These are phyloP conservation scores for Leptoclinus maculatus DNA, from an alignment of 2,797 vertebrate species.

Conservation along the genomic window DNA sequence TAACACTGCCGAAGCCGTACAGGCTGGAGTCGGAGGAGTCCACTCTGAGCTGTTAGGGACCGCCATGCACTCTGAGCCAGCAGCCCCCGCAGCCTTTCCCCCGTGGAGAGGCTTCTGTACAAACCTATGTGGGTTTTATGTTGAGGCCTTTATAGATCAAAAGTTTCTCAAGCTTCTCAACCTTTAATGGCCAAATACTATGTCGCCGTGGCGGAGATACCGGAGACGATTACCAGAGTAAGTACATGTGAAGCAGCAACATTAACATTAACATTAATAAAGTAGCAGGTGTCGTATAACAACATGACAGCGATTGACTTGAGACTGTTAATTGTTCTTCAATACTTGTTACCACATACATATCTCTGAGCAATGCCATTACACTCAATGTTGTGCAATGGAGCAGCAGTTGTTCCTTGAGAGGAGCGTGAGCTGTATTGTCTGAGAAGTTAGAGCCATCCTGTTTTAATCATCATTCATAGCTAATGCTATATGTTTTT, in stretches of 20 bases:
- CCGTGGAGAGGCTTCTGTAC: constrained; percentile 12
- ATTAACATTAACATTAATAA: neutral
- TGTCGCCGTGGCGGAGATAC: neutral
- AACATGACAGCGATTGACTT: constrained; percentile 16
- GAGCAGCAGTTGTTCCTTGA: neutral
- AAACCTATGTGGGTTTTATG: constrained; percentile 25
- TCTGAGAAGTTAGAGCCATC: neutral
- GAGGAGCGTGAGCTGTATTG: neutral
- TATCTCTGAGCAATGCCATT: neutral
- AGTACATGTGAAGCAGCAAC: constrained; percentile 6
- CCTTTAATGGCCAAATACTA: constrained; percentile 15
- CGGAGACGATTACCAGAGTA: neutral
- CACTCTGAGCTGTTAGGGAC: constrained; percentile 30
- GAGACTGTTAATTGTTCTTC: constrained; percentile 22
- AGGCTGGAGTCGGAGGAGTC: constrained; percentile 21
- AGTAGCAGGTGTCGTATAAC: constrained; percentile 3
- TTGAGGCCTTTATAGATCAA: constrained; percentile 20
- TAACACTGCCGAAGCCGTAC: constrained; percentile 42
- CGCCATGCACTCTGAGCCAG: constrained; percentile 24
- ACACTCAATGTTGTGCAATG: neutral
- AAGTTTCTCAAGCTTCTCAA: neutral
- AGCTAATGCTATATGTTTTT: too few relatives aligned
- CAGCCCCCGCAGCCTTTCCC: constrained; percentile 27
- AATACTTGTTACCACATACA: constrained; percentile 9
- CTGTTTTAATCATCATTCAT: too few relatives aligned